Percentiles rank a stretch among this genome's conserved stretches.
Conservation (phyloP, 1,140 invertebrate genomes). For the Drosophila athabasca region DNA sequence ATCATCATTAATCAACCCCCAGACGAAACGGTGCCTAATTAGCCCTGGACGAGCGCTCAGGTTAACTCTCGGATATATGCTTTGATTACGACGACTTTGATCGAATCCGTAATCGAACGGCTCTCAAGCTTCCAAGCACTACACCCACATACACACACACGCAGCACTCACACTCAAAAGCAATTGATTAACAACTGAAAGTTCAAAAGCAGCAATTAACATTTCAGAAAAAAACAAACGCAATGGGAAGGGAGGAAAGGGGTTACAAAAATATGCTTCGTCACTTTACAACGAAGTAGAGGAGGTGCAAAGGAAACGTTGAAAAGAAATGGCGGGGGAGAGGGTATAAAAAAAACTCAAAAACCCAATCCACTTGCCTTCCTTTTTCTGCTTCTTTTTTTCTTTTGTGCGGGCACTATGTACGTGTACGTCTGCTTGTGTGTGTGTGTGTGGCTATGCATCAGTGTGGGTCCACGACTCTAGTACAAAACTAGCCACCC, state of each 20-base stretch:
- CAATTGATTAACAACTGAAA: constrained; percentile 72
- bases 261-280: constrained; percentile 25
- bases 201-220: constrained; percentile 58
- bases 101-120: no score
- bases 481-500: constrained; percentile 57
- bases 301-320: constrained; percentile 32
- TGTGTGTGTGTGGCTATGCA: background rate
- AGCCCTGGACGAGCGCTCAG: background rate
- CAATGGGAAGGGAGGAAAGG: constrained; percentile 3
- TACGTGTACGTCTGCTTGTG: constrained; percentile 4
- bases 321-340: constrained; percentile 12
- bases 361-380: constrained; percentile 73
- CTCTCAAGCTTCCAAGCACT: no score
- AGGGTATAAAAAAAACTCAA: constrained; percentile 65
- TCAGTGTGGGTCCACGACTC: constrained; percentile 37
- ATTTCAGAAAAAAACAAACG: constrained; percentile 20
- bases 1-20: constrained; percentile 7
- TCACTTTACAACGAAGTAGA: constrained; percentile 22
- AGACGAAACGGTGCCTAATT: background rate
- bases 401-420: constrained; percentile 28
- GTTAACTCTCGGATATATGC: constrained; percentile 2
- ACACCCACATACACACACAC: background rate
- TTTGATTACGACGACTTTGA: background rate
- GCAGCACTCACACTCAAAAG: constrained; percentile 13
- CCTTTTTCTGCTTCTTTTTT: constrained; percentile 20